Evolutionary conservation across 1,140 invertebrate species (phyloP), one percentile per base, ranked within the genome.

Genomic region (Nymphalis io): DNA sequence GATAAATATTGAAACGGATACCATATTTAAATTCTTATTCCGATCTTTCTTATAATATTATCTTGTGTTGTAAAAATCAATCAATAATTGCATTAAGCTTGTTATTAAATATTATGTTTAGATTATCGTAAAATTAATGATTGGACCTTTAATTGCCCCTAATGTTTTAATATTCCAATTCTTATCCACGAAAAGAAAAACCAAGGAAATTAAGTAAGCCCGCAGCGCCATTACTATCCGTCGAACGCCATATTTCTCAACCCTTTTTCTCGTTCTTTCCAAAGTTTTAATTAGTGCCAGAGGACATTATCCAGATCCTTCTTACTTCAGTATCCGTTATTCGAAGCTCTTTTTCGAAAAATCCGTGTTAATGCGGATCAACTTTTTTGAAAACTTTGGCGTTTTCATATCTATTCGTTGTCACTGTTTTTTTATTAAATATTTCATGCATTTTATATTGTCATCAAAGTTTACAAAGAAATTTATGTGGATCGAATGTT

Each of bases 221-320:
- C 80, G 74, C 80, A 76, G 73, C 74, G 82, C 75, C 84, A 88
- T 91, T 89, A 89, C 87, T 87, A 89, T 84, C 84, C 83, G 75
- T 69, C 75, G 78, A 87, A 88, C 70, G 87, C 83, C 77, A 91
- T 91, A 87, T 89, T 89, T 89, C 82, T 88, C 82, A 87, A 89
- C 85, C 87, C 89, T 88, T 91, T 89, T 89, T 89, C 83, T 79
- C 78, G 78, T 71, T 77, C 81, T 82, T 85, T 79, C 77, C 72
- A 85, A 91, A 89, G 87, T 91, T 91, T 91, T 91, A 91, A 91
- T 91, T 91, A 89, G 87, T 91, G 87, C 84, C 89, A 85, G 87
- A 87, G 87, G 89, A 91, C 84, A 89, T 89, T 89, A 89, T 84
- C 82, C 87, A 79, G 72, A 71, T 78, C 81, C 82, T 82, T 84